These are phyloP conservation scores for Parazoanthus darwini DNA, from an alignment of 92 coral and sea anemone species.

Conservation along the genomic window DNA sequence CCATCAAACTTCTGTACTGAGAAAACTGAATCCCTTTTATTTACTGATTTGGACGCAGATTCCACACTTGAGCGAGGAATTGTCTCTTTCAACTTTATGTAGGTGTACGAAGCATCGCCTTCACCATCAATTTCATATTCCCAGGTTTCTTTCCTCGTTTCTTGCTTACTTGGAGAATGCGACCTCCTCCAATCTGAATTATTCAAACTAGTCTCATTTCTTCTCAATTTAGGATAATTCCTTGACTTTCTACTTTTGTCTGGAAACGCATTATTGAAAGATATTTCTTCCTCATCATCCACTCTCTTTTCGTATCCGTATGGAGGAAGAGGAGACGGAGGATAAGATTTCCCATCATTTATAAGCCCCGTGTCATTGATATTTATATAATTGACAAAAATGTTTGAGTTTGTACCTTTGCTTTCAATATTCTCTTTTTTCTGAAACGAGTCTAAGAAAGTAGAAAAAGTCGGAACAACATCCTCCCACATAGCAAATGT, in stretches of 20 bases:
- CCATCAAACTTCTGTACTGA: background rate
- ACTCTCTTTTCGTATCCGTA: background rate
- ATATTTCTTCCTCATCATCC: background rate
- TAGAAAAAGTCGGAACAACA: slow-evolving; percentile 7
- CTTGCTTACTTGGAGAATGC: background rate
- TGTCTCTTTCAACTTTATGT: background rate
- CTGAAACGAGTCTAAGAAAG: background rate
- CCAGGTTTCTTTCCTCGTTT: background rate
- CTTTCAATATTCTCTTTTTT: background rate
- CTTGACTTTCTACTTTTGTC: background rate
- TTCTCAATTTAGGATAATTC: background rate
- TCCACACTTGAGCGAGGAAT: background rate
- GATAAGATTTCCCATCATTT: background rate
- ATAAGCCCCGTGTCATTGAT: background rate
- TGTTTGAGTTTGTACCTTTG: background rate
- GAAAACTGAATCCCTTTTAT: background rate
- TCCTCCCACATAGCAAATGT: slow-evolving; percentile 4
- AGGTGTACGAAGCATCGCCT: background rate
- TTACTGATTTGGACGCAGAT: background rate
- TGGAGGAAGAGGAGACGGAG: slow-evolving; percentile 26
- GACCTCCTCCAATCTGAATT: background rate
- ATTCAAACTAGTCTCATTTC: background rate
- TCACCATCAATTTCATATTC: background rate
- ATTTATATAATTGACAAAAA: background rate
- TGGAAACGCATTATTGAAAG: background rate